Evolutionary conservation across 2,797 vertebrate genomes (phyloP).

Genomic region (Helarctos malayanus): DNA sequence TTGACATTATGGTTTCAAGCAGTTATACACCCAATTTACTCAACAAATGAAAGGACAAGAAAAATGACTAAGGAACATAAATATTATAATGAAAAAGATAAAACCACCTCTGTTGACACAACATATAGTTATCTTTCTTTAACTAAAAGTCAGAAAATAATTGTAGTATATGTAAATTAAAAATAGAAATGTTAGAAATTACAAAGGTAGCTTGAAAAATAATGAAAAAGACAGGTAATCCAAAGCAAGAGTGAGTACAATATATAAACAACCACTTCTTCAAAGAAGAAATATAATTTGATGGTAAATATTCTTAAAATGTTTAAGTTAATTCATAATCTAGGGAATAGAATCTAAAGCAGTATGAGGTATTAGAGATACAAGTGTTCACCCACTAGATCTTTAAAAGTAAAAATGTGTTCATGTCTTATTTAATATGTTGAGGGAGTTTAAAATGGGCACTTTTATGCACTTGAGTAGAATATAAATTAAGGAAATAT

Average conservation of each 20-base stretch:
- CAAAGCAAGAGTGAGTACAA: neutral
- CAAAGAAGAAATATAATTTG: neutral
- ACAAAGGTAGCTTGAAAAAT: neutral
- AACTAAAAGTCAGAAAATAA: neutral
- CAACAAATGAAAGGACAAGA: neutral
- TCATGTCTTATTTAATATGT: neutral
- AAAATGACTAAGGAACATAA: neutral
- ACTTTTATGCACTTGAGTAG: neutral
- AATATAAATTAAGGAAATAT: neutral
- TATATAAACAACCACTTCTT: neutral
- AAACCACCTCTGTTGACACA: neutral
- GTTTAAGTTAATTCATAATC: neutral
- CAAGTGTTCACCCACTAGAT: neutral
- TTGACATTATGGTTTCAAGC: neutral
- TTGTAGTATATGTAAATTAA: neutral
- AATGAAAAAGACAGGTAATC: neutral
- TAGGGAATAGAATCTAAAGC: neutral
- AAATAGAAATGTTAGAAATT: neutral
- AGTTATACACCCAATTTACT: neutral
- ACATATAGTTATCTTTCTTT: neutral
- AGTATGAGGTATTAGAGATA: neutral
- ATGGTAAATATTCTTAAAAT: neutral
- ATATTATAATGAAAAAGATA: neutral
- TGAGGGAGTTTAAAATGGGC: neutral
- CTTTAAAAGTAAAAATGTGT: neutral